phyloP scores from a whole-genome alignment of 2,113 vertebrate species.

The Melanerpes aurifrons region DNA sequence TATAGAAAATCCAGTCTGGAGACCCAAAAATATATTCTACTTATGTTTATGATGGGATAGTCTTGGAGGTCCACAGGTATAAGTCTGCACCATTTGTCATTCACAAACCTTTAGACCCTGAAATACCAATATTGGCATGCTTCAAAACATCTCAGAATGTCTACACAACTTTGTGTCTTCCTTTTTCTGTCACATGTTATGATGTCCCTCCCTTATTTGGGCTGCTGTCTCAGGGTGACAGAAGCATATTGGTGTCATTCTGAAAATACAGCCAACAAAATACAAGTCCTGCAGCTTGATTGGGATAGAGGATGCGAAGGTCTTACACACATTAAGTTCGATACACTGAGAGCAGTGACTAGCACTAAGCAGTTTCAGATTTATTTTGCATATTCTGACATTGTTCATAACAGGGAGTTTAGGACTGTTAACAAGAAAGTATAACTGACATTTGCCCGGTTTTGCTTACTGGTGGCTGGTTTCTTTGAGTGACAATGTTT shows the following conservation, averaged over 20 bases:
- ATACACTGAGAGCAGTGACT: neutral
- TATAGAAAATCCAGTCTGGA: neutral
- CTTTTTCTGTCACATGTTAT: neutral
- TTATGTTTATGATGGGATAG: too few relatives aligned
- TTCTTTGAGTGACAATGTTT: neutral
- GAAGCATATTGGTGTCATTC: too few relatives aligned
- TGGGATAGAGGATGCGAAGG: neutral
- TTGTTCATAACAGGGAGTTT: neutral
- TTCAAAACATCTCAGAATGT: neutral
- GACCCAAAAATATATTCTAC: neutral
- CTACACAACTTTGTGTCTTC: neutral
- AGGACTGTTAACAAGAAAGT: neutral
- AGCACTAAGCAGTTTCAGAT: neutral
- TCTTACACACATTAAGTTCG: neutral
- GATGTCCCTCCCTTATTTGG: rapidly evolving
- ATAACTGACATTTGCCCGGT: neutral
- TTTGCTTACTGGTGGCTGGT: neutral
- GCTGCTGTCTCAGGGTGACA: neutral
- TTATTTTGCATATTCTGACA: neutral
- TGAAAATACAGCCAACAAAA: neutral
- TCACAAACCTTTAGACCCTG: neutral
- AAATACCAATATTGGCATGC: rapidly evolving
- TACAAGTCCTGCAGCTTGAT: too few relatives aligned
- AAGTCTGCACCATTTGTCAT: neutral
- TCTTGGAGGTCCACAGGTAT: neutral